Conservation (phyloP, 1,140 invertebrate species). For the Phenacoccus solenopsis region DNA sequence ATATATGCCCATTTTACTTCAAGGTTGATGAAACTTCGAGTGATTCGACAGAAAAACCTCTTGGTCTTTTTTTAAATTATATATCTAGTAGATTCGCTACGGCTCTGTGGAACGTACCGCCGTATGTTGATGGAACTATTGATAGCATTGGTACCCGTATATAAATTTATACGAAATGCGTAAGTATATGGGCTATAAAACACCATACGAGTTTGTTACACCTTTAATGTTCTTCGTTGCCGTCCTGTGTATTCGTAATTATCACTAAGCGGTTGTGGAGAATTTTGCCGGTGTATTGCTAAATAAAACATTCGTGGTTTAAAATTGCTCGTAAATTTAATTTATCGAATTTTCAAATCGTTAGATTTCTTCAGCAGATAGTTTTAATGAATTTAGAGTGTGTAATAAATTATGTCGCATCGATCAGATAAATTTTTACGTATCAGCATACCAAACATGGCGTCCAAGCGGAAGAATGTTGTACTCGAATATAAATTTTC, state of each 20-base stretch:
- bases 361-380: neutral
- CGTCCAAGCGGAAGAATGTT: neutral
- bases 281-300: neutral
- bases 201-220: neutral
- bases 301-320: neutral
- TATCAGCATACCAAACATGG: neutral
- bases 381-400: neutral
- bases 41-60: neutral
- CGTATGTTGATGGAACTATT: neutral
- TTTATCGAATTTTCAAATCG: neutral
- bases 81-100: too few relatives aligned
- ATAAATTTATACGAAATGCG: neutral
- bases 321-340: slow-evolving; percentile 1
- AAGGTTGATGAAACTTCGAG: neutral
- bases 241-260: too few relatives aligned
- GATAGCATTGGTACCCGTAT: neutral
- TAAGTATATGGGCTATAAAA: neutral
- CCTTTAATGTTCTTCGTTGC: neutral
- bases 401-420: neutral
- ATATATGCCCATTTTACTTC: too few relatives aligned
- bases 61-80: too few relatives aligned
- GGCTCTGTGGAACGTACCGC: too few relatives aligned
- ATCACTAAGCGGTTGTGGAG: neutral
- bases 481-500: neutral
- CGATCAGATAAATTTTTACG: neutral